Conservation (phyloP, 1,140 invertebrate species). For the Aphelinus atriplicis region DNA sequence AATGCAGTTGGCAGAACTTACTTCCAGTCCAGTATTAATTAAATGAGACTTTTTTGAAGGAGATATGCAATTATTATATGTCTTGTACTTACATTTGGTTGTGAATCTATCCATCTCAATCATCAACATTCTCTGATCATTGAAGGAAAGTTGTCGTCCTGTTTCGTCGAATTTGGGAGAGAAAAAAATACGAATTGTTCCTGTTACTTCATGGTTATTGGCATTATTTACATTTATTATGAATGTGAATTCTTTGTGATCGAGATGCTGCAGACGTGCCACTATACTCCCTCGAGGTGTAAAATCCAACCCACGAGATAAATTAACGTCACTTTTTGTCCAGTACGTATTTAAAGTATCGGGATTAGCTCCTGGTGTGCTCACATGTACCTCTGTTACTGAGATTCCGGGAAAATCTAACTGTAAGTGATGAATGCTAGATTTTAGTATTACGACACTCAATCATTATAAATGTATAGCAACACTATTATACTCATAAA, state of each 20-base stretch:
- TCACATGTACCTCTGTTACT: conserved; percentile 67
- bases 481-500: no score
- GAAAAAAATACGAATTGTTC: conserved; percentile 82
- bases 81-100: neutral
- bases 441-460: no score
- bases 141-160: conserved; percentile 71
- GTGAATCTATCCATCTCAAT: conserved; percentile 77
- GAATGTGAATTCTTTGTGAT: conserved; percentile 75
- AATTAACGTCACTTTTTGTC: conserved; percentile 78
- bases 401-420: conserved; percentile 73
- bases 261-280: conserved; percentile 78
- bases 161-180: conserved; percentile 77
- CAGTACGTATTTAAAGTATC: conserved; percentile 70
- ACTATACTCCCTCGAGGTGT: conserved; percentile 76
- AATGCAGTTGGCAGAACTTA: no score
- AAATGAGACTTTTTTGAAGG: no score
- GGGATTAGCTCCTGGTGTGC: conserved; percentile 47
- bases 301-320: conserved; percentile 81
- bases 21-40: no score
- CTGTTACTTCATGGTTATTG: conserved; percentile 65
- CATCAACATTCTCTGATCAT: conserved; percentile 76
- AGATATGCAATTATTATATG: no score
- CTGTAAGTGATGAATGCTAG: conserved; percentile 52
- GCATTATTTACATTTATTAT: conserved; percentile 75
- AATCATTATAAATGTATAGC: no score